phyloP scores from a whole-genome alignment of 1,140 invertebrate genomes.

The Drosophila murphyi region DNA sequence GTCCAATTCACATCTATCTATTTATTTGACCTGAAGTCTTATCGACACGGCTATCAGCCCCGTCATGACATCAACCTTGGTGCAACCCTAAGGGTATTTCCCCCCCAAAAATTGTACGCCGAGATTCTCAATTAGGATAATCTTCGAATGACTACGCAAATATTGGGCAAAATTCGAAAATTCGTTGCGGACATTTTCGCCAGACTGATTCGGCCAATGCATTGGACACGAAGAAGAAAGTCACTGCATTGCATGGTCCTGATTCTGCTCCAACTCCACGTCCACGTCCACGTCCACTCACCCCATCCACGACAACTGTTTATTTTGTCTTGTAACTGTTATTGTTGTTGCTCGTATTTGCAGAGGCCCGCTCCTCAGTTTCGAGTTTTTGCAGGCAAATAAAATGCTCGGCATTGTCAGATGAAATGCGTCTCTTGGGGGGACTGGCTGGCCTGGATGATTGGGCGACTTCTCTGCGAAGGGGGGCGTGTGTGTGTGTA shows the following conservation, averaged over 20 bases:
- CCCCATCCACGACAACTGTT: conserved; percentile 14
- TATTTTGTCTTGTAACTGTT: conserved; percentile 48
- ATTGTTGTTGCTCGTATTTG: conserved; percentile 45
- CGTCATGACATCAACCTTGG: conserved; percentile 33
- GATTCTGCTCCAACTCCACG: neutral
- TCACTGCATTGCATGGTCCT: conserved; percentile 29
- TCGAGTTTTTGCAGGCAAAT: conserved; percentile 53
- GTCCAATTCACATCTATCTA: conserved; percentile 19
- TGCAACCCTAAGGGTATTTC: conserved; percentile 18
- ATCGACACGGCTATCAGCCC: conserved; percentile 19
- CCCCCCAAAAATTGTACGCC: conserved; percentile 30
- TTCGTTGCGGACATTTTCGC: conserved; percentile 59
- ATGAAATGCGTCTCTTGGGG: conserved; percentile 77
- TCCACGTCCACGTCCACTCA: conserved; percentile 5
- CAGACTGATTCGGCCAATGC: conserved; percentile 38
- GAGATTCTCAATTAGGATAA: conserved; percentile 84
- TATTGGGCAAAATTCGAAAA: conserved; percentile 81
- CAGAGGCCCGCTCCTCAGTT: conserved; percentile 21
- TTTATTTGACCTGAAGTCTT: conserved; percentile 34
- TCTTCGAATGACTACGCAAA: conserved; percentile 82
- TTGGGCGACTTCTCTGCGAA: conserved; percentile 21
- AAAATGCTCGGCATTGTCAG: conserved; percentile 63
- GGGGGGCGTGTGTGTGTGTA: conserved; percentile 1
- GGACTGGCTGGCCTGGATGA: conserved; percentile 26
- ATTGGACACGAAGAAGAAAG: conserved; percentile 54